Conservation (phyloP, 2,888 invertebrate genomes). For the Pecten maximus region DNA sequence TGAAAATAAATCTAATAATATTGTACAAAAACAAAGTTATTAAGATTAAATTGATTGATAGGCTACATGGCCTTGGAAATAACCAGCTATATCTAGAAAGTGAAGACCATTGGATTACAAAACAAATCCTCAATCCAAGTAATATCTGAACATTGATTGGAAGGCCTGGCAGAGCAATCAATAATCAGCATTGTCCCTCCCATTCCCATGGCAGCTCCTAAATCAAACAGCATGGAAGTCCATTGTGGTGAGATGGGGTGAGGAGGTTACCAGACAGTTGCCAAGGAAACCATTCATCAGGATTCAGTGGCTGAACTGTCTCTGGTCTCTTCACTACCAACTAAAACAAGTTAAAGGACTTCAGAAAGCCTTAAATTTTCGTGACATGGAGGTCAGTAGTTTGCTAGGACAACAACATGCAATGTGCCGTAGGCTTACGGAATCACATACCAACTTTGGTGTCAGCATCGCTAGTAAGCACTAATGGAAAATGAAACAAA, state of each 20-base stretch:
- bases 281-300: not conserved
- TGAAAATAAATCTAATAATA: too few relatives aligned
- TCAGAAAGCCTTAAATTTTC: not conserved
- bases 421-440: conserved; percentile 2
- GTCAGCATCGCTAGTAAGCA: conserved; percentile 79
- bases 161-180: not conserved
- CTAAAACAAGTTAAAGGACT: not conserved
- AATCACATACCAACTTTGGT: conserved; percentile 78
- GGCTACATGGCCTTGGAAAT: not conserved
- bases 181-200: not conserved
- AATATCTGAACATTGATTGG: not conserved
- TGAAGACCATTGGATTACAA: not conserved
- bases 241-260: conserved; percentile 10
- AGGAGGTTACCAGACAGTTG: conserved; percentile 17
- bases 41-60: not conserved
- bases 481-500: conserved; percentile 75
- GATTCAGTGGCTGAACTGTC: conserved; percentile 11
- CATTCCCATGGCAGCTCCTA: not conserved
- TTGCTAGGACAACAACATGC: conserved; percentile 15
- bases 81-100: not conserved
- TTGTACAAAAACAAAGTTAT: not conserved
- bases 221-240: not conserved
- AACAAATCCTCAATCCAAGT: not conserved
- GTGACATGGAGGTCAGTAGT: not conserved
- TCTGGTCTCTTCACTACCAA: not conserved